Evolutionary conservation across 2,113 vertebrate species (phyloP), one percentile per base, ranked within the genome.

Genomic region (Rhabdomys dilectus): DNA sequence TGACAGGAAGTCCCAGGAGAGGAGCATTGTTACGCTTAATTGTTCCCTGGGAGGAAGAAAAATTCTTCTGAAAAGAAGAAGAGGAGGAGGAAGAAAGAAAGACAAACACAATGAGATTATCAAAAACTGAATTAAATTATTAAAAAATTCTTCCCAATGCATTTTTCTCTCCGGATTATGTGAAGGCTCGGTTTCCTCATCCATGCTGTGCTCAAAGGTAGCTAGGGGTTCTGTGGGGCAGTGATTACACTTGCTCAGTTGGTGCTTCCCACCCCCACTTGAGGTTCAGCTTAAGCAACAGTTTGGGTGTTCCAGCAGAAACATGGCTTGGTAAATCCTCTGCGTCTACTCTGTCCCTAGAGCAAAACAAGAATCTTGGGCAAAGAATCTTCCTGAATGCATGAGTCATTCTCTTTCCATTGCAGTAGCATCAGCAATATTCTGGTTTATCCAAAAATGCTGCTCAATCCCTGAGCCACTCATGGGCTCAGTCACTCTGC

Each of bases 1-100:
- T 8, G 89, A 98, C 97, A 96, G 96, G 93, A 92, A 96, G 91
- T 97, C 96, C 96, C 95, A 86, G 94, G 97, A 97, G 97, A 98
- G 94, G 96, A 72, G 45, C 48, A 39, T 84, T 96, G 85, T 95
- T 97, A 96, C 66, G 72, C 94, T 94, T 78, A 66, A 95, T 97
- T 56, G 88, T 93, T 56, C 48, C 76, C 24, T n/a, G n/a, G 21
- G 80, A 81, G 91, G 58, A 95, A 81, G 45, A 93, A 68, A 92
- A 97, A 94, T 91, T n/a, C 12, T 0, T 36, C 21, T 70, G 58
- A 70, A 39, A 34, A 89, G 91, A 68, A 75, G 85, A 91, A 72
- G 53, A 42, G 73, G 62, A 68, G 6, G 68, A 70, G 21, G 76
- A 73, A 60, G 80, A 77, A 87, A 36, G 81, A 84, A 92, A 77